Evolutionary conservation across 2,113 vertebrate species (phyloP).

Genomic region (Syrmaticus mikado): DNA sequence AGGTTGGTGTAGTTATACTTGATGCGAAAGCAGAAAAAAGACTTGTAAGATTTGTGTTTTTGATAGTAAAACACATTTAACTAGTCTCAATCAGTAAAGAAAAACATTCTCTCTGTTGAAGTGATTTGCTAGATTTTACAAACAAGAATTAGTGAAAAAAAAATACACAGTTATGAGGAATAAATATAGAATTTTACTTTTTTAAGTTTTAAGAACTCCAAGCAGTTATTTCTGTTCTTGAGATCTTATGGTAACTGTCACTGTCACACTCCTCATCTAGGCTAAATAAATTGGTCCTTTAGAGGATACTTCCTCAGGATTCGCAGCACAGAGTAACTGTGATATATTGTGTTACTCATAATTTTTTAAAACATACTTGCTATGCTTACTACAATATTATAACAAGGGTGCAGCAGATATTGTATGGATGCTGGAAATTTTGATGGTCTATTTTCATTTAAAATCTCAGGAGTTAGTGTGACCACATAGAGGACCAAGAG

Average conservation of each 20-base stretch:
- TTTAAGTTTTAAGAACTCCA: not conserved
- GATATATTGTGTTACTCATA: not conserved
- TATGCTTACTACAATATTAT: not conserved
- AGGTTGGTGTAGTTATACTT: not conserved
- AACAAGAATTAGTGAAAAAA: not conserved
- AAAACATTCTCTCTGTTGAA: not conserved
- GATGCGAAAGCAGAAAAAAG: not conserved
- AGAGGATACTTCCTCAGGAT: not conserved
- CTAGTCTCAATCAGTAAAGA: not conserved
- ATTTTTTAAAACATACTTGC: not conserved
- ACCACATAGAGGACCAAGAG: not conserved
- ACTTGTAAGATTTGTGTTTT: not conserved
- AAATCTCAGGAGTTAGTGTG: not conserved
- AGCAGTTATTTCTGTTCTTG: not conserved
- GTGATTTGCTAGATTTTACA: not conserved
- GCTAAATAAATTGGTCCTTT: not conserved
- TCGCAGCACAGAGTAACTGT: not conserved
- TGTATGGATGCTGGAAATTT: not conserved
- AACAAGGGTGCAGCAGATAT: fast-evolving
- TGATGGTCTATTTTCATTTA: not conserved
- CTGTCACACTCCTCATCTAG: fast-evolving
- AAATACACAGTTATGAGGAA: not conserved
- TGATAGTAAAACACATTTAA: not conserved
- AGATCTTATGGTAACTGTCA: not conserved
- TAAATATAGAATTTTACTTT: not conserved